phyloP scores from a whole-genome alignment of 2,113 vertebrate species.

The Mugil cephalus region DNA sequence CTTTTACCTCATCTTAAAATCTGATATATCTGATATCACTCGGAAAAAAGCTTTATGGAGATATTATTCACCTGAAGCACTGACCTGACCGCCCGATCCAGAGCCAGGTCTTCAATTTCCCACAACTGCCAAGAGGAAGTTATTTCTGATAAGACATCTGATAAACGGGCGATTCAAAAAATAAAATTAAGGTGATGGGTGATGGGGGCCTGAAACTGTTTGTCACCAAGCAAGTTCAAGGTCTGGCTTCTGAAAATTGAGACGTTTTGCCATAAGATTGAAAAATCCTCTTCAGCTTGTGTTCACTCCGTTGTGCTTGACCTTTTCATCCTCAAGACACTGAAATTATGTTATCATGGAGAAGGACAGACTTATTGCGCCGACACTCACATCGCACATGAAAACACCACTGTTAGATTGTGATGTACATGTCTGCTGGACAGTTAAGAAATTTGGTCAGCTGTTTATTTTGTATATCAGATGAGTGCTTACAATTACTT shows the following conservation, averaged over 20 bases:
- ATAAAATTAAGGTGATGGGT: slow-evolving; percentile 71
- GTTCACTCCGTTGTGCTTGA: slow-evolving; percentile 72
- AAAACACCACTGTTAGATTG: slow-evolving; percentile 8
- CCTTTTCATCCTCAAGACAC: slow-evolving; percentile 63
- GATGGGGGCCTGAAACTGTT: slow-evolving; percentile 62
- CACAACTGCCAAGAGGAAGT: slow-evolving; percentile 64
- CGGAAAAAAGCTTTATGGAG: slow-evolving; percentile 35
- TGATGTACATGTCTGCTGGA: background rate
- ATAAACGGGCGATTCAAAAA: slow-evolving; percentile 76
- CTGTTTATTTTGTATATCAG: no score
- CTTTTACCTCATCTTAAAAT: slow-evolving; percentile 40
- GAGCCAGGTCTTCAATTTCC: slow-evolving; percentile 60
- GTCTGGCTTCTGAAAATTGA: slow-evolving; percentile 70
- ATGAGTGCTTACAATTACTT: no score
- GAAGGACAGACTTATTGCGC: slow-evolving; percentile 19
- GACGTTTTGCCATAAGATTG: slow-evolving; percentile 75
- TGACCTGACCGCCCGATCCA: slow-evolving; percentile 49
- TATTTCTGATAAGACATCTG: slow-evolving; percentile 72
- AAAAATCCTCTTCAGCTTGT: slow-evolving; percentile 71
- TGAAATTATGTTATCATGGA: slow-evolving; percentile 47
- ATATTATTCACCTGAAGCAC: slow-evolving; percentile 65
- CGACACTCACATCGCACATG: slow-evolving; percentile 13
- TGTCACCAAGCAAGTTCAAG: slow-evolving; percentile 81
- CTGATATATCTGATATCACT: slow-evolving; percentile 37
- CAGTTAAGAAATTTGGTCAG: no score